Percentiles rank a stretch among this genome's conserved stretches.
phyloP scores from a whole-genome alignment of 2,113 vertebrate genomes.

The Chaetodon auriga region DNA sequence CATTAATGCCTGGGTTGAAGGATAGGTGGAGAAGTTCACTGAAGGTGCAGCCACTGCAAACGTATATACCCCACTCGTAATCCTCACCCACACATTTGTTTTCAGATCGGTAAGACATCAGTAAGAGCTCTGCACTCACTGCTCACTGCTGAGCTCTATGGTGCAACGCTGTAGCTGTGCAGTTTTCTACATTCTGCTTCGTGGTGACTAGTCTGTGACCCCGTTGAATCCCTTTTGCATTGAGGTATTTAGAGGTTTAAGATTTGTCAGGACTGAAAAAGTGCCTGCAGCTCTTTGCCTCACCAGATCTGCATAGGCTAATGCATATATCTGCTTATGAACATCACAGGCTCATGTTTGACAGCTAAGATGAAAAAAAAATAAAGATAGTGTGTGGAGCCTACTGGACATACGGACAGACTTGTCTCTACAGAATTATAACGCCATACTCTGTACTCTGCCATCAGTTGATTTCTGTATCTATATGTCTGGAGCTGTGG shows the following conservation, averaged over 20 bases:
- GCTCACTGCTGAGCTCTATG: neutral
- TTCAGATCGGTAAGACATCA: conserved; percentile 13
- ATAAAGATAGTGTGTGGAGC: too few relatives aligned
- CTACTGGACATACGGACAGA: neutral
- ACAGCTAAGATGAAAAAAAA: too few relatives aligned
- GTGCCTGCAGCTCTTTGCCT: neutral
- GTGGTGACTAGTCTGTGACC: neutral
- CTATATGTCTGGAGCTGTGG: neutral
- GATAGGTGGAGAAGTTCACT: neutral
- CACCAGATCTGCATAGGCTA: too few relatives aligned
- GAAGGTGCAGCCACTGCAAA: neutral
- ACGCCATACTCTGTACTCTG: neutral
- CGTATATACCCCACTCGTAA: neutral
- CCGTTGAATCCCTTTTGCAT: neutral
- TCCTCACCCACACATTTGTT: conserved; percentile 16
- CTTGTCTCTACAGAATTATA: neutral
- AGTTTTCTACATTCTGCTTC: neutral
- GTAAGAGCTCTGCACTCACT: neutral
- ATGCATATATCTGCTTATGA: too few relatives aligned
- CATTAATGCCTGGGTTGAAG: conserved; percentile 10
- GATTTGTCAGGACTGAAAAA: neutral
- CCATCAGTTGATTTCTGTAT: neutral
- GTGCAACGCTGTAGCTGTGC: neutral
- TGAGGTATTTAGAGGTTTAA: neutral
- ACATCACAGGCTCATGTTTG: too few relatives aligned